Evolutionary conservation across 2,113 vertebrate species (phyloP).

Genomic region (Scopus umbretta): DNA sequence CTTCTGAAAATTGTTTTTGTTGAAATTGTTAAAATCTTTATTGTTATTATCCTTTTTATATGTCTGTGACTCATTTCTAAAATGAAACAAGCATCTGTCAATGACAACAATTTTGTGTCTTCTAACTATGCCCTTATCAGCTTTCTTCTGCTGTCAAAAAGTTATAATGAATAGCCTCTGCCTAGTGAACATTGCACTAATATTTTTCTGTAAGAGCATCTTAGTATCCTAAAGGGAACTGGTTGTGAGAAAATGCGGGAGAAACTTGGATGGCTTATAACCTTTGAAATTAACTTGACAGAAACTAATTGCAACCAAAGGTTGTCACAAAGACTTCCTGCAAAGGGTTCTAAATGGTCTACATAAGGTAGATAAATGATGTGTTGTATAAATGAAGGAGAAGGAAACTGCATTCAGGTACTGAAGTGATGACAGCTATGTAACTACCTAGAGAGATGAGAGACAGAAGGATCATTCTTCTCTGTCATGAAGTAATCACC

Average conservation of each 20-base stretch:
- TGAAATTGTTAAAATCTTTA: neutral
- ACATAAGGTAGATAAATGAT: constrained; percentile 12
- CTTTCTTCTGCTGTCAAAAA: neutral
- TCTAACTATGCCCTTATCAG: neutral
- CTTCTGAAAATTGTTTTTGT: neutral
- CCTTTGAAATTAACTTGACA: constrained; percentile 23
- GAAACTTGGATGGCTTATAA: neutral
- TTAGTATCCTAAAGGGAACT: neutral
- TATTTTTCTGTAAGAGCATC: neutral
- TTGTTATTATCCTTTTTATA: neutral
- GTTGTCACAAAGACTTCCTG: neutral
- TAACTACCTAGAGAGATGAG: constrained; percentile 23
- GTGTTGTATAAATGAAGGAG: constrained; percentile 7
- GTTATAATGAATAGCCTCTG: neutral
- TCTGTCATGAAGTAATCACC: constrained; percentile 26
- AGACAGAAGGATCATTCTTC: constrained; percentile 13
- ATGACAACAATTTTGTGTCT: neutral
- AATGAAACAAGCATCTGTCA: neutral
- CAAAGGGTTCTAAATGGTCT: neutral
- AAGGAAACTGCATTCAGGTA: neutral
- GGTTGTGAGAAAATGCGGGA: neutral
- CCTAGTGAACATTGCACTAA: neutral
- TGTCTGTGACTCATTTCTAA: neutral
- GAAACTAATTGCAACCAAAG: neutral
- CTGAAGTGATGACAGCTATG: constrained; percentile 18